Base-by-base conservation (phyloP, 2,797 vertebrate species). In the Moxostoma hubbsi region DNA sequence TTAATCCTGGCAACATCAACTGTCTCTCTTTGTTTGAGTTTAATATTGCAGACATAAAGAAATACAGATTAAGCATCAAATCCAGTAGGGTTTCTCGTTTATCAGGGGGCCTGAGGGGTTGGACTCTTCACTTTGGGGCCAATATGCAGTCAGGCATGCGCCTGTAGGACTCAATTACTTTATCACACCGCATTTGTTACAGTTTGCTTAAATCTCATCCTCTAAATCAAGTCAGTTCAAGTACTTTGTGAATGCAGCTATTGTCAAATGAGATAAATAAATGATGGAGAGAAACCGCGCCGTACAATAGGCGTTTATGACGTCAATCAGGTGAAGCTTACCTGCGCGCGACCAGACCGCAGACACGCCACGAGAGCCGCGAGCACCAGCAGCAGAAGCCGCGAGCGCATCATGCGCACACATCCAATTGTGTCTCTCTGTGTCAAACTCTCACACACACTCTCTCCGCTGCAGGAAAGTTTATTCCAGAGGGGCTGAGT, bases 341-440 rank as follows among this genome's bases (percentile, higher is more conserved):
- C 93, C 92, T 94, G 90, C 86, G 91, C 88, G 85, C 86, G 73
- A 81, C 87, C 83, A 53, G 86, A 85, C 82, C 85, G 87, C 88
- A 89, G 85, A 81, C 85, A 83, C 77, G 86, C 87, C 75, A 89
- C 84, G 80, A 93, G 88, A 87, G 88, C 87, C 59, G 85, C 82
- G 85, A 92, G 88, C 86, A 92, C 87, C 87, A 92, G 86, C 84
- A 92, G 88, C 88, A 89, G 89, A 81, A 91, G 84, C 88, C 90
- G 89, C 82, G 88, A 89, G 84, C 87, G 91, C 92, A 92, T 92
- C 77, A 65, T 72, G 77, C 69, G 77, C 50, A 18, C 68, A 65
- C 77, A 79, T 79, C 68, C 77, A 79, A 79, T 1, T 71, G 68
- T 63, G 15, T 15, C 67, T 62, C 58, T 55, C 36, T 47, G 6